Conservation (phyloP, 2,797 vertebrate species). For the Coracias cyanogaster region DNA sequence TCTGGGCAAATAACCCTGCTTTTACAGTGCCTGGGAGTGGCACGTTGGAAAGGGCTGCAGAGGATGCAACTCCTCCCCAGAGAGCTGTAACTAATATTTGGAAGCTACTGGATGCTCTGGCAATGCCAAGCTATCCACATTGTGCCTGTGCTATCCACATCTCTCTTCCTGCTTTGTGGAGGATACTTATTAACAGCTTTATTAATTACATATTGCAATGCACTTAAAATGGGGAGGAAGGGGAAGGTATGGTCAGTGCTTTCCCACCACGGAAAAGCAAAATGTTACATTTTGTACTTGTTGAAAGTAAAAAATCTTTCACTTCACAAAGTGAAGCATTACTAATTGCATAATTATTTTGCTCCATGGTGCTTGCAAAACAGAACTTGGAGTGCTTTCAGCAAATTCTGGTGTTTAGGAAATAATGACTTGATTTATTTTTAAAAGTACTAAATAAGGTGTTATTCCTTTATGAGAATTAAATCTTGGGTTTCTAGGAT, state of each 20-base stretch:
- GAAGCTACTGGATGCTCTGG: neutral
- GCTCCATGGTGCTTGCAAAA: slow-evolving; percentile 66
- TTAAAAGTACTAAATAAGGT: slow-evolving; percentile 74
- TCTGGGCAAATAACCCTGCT: rapidly evolving
- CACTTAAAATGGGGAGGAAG: neutral
- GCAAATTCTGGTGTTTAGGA: slow-evolving; percentile 75
- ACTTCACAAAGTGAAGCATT: slow-evolving; percentile 67
- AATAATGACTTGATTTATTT: slow-evolving; percentile 75
- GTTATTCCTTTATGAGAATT: slow-evolving; percentile 39
- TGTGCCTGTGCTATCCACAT: neutral
- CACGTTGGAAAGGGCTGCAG: neutral
- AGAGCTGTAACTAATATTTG: neutral
- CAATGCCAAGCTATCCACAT: neutral
- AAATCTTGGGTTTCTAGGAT: slow-evolving; percentile 24
- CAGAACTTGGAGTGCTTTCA: slow-evolving; percentile 82
- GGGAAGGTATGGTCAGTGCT: neutral
- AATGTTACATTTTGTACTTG: slow-evolving; percentile 63
- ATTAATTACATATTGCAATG: neutral
- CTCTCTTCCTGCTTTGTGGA: neutral
- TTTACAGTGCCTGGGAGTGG: neutral
- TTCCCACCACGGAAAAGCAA: neutral
- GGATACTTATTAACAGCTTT: neutral
- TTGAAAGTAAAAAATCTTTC: slow-evolving; percentile 55
- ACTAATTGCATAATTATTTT: slow-evolving; percentile 83
- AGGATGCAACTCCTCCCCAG: neutral